phyloP scores from a whole-genome alignment of 2,888 invertebrate species.

The Chrysomela aeneicollis region DNA sequence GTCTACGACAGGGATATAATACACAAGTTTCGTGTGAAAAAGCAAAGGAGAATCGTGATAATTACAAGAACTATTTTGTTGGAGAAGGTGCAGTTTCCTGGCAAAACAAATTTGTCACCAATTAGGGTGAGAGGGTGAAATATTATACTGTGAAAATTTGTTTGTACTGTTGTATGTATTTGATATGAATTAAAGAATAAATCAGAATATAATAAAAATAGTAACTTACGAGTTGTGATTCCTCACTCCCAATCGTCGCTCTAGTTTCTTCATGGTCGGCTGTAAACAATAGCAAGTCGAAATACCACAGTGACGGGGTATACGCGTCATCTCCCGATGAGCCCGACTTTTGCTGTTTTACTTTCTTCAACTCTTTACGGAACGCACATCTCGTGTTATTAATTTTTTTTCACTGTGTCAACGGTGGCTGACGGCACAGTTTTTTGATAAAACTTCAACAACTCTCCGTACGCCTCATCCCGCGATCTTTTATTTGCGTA shows the following conservation, averaged over 20 bases:
- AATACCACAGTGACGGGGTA: conserved; percentile 22
- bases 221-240: conserved; percentile 8
- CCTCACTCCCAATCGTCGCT: neutral
- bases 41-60: conserved; percentile 20
- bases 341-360: neutral
- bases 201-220: conserved; percentile 10
- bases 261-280: conserved; percentile 17
- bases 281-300: conserved; percentile 16
- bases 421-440: neutral
- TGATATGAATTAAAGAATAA: too few relatives aligned
- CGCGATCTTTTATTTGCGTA: neutral
- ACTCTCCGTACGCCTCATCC: conserved; percentile 5
- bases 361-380: conserved; percentile 7
- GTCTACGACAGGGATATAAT: conserved; percentile 2
- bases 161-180: neutral
- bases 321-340: conserved; percentile 11
- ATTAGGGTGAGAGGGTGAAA: too few relatives aligned
- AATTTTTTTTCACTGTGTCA: conserved; percentile 7
- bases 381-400: neutral
- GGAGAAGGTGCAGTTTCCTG: conserved; percentile 1
- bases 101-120: too few relatives aligned
- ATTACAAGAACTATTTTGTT: conserved; percentile 26
- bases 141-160: conserved; percentile 6
- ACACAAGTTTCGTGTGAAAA: conserved; percentile 6
- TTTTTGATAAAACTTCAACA: conserved; percentile 6